Evolutionary conservation across 2,113 vertebrate genomes (phyloP), one percentile per base, ranked within the genome.

Genomic region (Hippocampus zosterae): DNA sequence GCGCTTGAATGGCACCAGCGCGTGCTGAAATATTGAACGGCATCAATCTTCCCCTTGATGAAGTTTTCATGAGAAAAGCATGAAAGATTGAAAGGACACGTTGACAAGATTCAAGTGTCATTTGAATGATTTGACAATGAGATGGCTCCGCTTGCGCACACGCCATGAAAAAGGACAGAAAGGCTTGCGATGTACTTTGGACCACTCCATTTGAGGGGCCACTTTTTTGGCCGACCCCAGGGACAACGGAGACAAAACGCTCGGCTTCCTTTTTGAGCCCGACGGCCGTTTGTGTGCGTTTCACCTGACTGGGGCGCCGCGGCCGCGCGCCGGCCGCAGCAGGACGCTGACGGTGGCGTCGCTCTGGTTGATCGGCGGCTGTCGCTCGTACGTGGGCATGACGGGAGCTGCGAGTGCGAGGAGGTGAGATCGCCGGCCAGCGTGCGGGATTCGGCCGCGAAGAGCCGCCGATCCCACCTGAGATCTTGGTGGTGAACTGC

Each of bases 301-400:
- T 42, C 93, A 98, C 97, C 97, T 99, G 94, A 99, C 93, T 18
- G 97, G 97, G 29, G 97, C 97, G 0, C 97, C 97, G 85, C 95
- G 91, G 87, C 96, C 97, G 89, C 97, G 94, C 1, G 97, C 97
- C 0, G 96, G 96, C 69, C 94, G 97, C 89, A 99, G 92, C 79
- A 97, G 77, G 52, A 98, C 93, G 1, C 95, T 98, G 84, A 98
- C 94, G 0, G 94, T 94, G 75, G 93, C 96, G 88, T 98, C 97
- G 2, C 96, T 99, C 84, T 98, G 96, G 85, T 99, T 98, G 81
- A 98, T 91, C 70, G 97, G 97, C 52, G 94, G 92, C 89, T 98
- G 96, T 70, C 94, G 91, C 75, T 99, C 97, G 74, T 99, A 99
- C 0, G 93, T 92, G 3, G 97, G 97, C 97, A 99, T 98, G 73